A percentile compares a stretch with the other conserved stretches of the same genome.
Conservation (phyloP, 2,888 invertebrate genomes). For the Athrips mouffetella region DNA sequence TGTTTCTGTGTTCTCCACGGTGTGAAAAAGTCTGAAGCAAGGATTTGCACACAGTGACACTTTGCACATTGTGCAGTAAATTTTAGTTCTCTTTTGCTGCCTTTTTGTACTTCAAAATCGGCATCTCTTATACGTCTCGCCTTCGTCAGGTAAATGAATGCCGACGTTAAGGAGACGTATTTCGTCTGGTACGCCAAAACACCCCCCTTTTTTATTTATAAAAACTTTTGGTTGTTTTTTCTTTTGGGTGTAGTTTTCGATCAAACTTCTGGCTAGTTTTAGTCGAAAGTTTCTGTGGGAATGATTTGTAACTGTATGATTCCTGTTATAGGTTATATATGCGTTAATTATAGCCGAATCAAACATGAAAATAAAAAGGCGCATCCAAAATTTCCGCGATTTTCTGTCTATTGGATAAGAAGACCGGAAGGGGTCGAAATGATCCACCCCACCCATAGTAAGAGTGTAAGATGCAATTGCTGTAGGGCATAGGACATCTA, state of each 20-base stretch:
- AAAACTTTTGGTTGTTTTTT: conserved; percentile 1
- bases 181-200: conserved; percentile 21
- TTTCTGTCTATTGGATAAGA: conserved; percentile 36
- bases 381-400: conserved; percentile 37
- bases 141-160: too few species aligned
- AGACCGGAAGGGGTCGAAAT: conserved; percentile 36
- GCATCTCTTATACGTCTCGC: conserved; percentile 22
- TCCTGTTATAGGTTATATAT: conserved; percentile 2
- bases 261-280: conserved; percentile 13
- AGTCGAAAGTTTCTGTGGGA: conserved; percentile 16
- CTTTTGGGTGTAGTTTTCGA: conserved; percentile 8
- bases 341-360: conserved; percentile 28
- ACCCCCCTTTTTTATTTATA: conserved; percentile 23
- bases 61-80: conserved; percentile 13
- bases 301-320: conserved; percentile 6
- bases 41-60: conserved; percentile 23
- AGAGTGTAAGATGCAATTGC: conserved; percentile 37
- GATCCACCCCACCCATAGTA: too few species aligned
- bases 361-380: conserved; percentile 34
- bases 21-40: conserved; percentile 24
- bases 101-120: conserved; percentile 19
- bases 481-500: conserved; percentile 33
- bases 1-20: background rate
- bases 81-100: conserved; percentile 17
- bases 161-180: conserved; percentile 20